Percentiles rank a stretch among this genome's conserved stretches.
These are phyloP conservation scores for Eumeta japonica DNA, from an alignment of 1,140 invertebrate genomes.

Conservation along the genomic window DNA sequence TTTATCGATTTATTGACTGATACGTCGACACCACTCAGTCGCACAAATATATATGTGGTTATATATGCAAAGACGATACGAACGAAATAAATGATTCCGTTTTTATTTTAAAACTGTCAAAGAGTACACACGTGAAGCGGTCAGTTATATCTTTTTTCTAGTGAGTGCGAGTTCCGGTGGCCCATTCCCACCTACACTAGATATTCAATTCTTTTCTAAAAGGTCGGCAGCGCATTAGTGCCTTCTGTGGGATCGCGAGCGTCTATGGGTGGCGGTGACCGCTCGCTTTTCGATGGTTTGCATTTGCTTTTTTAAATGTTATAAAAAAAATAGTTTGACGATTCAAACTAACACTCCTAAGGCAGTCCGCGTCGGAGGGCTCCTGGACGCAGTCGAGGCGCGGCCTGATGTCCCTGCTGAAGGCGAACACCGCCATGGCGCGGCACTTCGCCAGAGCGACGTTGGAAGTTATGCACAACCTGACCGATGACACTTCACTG, in stretches of 20 bases:
- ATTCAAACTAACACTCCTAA: conserved; percentile 64
- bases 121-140: too few relatives aligned
- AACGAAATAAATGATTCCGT: too few relatives aligned
- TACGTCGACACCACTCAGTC: not conserved
- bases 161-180: too few relatives aligned
- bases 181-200: too few relatives aligned
- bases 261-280: too few relatives aligned
- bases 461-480: conserved; percentile 65
- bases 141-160: too few relatives aligned
- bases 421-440: conserved; percentile 65
- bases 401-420: conserved; percentile 71
- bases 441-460: conserved; percentile 67
- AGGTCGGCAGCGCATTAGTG: too few relatives aligned
- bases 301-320: not conserved
- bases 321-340: conserved; percentile 5
- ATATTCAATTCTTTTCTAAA: not conserved
- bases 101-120: too few relatives aligned
- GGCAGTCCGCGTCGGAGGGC: conserved; percentile 61
- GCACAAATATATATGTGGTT: too few relatives aligned
- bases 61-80: too few relatives aligned
- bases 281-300: not conserved
- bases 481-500: conserved; percentile 25
- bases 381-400: conserved; percentile 66
- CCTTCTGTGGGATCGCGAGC: too few relatives aligned
- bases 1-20: not conserved